phyloP scores from a whole-genome alignment of 2,113 vertebrate genomes.

The Bujurquina vittata region DNA sequence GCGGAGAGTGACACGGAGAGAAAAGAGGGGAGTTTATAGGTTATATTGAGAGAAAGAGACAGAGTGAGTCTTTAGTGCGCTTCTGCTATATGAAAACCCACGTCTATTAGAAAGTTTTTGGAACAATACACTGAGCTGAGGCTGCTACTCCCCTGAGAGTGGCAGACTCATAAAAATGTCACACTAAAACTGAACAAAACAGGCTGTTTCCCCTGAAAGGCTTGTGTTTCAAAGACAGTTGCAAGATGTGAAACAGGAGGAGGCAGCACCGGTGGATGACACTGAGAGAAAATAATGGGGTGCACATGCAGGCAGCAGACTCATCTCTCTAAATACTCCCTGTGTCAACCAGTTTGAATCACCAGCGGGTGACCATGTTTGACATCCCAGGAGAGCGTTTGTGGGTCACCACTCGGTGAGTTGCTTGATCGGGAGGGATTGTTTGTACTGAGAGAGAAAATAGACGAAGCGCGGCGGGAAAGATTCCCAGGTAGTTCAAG shows the following conservation, averaged over 20 bases:
- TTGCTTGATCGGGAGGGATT: constrained; percentile 32
- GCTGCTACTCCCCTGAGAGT: constrained; percentile 41
- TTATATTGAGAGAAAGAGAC: not conserved
- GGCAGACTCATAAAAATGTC: constrained; percentile 45
- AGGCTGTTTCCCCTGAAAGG: constrained; percentile 50
- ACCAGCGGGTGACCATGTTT: constrained; percentile 48
- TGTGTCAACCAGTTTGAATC: constrained; percentile 38
- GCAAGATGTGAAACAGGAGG: constrained; percentile 45
- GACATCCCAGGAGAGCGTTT: constrained; percentile 39
- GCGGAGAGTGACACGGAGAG: not conserved
- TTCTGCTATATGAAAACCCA: constrained; percentile 25
- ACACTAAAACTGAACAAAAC: constrained; percentile 56
- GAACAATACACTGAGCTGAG: constrained; percentile 15
- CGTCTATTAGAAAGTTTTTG: constrained; percentile 40
- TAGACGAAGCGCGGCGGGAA: constrained; percentile 30
- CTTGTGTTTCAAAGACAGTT: constrained; percentile 42
- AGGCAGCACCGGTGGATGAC: constrained; percentile 38
- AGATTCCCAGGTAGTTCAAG: constrained; percentile 55
- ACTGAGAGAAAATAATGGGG: constrained; percentile 35
- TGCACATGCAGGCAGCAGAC: constrained; percentile 21
- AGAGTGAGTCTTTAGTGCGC: not conserved
- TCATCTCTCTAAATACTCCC: constrained; percentile 46
- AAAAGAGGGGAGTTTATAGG: not conserved
- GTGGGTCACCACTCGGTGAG: constrained; percentile 11
- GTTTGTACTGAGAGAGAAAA: constrained; percentile 43